Conservation (phyloP, 2,797 vertebrate species). For the Neosilurus mollespiculum region DNA sequence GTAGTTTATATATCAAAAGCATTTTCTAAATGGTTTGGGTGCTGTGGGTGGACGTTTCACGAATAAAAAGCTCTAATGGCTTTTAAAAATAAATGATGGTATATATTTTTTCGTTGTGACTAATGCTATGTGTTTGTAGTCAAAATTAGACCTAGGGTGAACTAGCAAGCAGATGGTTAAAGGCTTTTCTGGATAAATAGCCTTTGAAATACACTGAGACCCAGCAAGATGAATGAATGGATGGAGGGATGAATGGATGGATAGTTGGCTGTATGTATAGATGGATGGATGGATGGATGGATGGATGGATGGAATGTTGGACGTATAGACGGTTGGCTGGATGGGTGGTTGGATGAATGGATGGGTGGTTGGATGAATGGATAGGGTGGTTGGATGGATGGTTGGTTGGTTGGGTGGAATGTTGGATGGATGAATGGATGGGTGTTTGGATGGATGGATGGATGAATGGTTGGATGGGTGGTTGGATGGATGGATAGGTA, state of each 20-base stretch:
- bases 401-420: no score
- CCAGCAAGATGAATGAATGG: no score
- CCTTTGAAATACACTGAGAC: neutral
- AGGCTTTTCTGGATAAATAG: neutral
- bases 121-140: neutral
- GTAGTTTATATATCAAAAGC: neutral
- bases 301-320: no score
- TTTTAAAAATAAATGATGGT: neutral
- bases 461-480: neutral
- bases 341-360: no score
- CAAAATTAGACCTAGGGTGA: neutral
- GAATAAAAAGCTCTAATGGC: conserved; percentile 4
- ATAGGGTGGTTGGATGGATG: no score
- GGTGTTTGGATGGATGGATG: neutral
- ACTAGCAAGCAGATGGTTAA: neutral
- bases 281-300: no score
- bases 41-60: conserved; percentile 4
- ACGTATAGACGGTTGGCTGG: no score
- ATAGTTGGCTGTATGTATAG: neutral
- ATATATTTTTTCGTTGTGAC: neutral
- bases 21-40: neutral
- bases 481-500: neutral
- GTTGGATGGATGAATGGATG: no score
- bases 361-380: no score
- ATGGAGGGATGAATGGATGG: no score